Percentiles rank a stretch among this genome's conserved stretches.
Conservation (phyloP, 2,797 vertebrate species). For the Aldrovandia affinis region DNA sequence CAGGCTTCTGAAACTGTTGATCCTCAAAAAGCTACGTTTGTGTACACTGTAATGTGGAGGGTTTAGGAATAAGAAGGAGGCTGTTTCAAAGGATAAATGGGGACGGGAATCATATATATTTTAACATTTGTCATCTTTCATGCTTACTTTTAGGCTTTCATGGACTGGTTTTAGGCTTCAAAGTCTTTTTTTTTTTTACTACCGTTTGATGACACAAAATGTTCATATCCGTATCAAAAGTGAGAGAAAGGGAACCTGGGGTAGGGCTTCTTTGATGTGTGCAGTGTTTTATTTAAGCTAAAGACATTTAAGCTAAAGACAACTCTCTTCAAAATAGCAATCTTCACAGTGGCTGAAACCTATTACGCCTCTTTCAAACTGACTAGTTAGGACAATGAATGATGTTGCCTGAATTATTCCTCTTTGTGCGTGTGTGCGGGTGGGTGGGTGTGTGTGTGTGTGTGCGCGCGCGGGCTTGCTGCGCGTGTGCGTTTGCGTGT, state of each 20-base stretch:
- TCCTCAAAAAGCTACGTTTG: neutral
- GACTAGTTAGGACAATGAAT: neutral
- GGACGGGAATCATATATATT: slow-evolving; percentile 19
- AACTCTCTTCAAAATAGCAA: neutral
- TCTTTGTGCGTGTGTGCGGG: slow-evolving; percentile 32
- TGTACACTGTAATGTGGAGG: slow-evolving; percentile 11
- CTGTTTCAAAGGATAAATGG: slow-evolving; percentile 18
- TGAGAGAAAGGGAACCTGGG: slow-evolving; percentile 21
- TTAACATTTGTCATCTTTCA: slow-evolving; percentile 29
- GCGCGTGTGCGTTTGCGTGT: slow-evolving; percentile 47
- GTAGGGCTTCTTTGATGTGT: slow-evolving; percentile 26
- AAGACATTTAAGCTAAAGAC: no score
- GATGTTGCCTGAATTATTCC: slow-evolving; percentile 3
- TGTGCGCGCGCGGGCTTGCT: no score
- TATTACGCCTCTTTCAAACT: neutral
- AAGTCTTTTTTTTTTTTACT: slow-evolving; percentile 6
- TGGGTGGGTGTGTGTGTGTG: slow-evolving; percentile 60
- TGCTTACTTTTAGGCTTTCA: slow-evolving; percentile 18
- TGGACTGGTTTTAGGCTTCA: slow-evolving; percentile 25
- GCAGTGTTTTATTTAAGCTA: neutral
- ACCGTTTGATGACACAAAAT: slow-evolving; percentile 8
- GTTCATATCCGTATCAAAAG: slow-evolving; percentile 14
- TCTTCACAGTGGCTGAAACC: neutral
- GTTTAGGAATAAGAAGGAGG: slow-evolving; percentile 5
- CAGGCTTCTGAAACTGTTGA: slow-evolving; percentile 16